phyloP scores from a whole-genome alignment of 2,113 vertebrate species.

The Corythoichthys haematopterus region DNA sequence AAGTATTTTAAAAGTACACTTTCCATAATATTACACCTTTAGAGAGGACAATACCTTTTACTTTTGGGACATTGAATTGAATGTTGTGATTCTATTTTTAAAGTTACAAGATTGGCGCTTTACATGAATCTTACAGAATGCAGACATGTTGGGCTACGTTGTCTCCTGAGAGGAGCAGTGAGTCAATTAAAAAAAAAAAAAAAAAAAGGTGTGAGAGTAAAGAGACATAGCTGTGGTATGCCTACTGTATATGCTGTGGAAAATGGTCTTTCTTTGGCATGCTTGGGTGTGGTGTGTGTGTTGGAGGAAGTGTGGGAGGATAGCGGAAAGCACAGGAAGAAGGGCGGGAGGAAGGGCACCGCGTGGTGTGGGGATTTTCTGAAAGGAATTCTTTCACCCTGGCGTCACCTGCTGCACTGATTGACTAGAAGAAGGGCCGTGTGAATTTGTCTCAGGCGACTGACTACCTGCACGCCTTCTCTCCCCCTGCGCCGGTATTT shows the following conservation, averaged over 20 bases:
- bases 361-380: constrained; percentile 52
- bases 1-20: neutral
- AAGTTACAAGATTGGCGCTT: neutral
- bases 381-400: constrained; percentile 68
- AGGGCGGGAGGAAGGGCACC: constrained; percentile 50
- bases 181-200: neutral
- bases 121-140: neutral
- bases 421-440: constrained; percentile 54
- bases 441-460: constrained; percentile 45
- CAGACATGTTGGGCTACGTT: constrained; percentile 15
- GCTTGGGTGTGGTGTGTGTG: constrained; percentile 60
- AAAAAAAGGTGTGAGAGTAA: constrained; percentile 2
- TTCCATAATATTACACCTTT: neutral
- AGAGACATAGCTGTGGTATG: constrained; percentile 16
- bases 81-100: neutral
- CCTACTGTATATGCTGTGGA: constrained; percentile 33
- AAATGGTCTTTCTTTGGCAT: constrained; percentile 50
- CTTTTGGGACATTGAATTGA: neutral
- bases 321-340: constrained; percentile 49
- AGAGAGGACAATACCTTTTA: neutral
- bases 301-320: constrained; percentile 67
- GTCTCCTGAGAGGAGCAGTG: constrained; percentile 1
- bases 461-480: constrained; percentile 52
- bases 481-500: constrained; percentile 47
- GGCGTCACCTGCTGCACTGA: constrained; percentile 54